Conservation (phyloP, 2,888 invertebrate species). For the Brachylomia viminalis region DNA sequence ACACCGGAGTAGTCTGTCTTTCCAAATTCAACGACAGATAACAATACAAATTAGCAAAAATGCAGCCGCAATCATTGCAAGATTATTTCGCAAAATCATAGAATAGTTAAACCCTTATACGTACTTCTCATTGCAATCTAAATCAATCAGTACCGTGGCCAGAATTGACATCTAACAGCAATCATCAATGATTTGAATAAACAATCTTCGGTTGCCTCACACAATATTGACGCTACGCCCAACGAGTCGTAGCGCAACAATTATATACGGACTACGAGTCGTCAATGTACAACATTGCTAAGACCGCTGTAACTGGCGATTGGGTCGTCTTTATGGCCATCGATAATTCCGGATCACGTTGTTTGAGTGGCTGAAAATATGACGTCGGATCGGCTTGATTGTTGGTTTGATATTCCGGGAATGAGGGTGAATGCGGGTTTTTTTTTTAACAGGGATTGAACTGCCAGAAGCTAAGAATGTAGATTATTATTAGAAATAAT, state of each 20-base stretch:
- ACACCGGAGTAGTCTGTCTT: background rate
- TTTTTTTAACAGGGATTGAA: no score
- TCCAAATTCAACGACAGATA: background rate
- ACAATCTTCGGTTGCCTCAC: conserved; percentile 21
- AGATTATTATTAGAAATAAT: background rate
- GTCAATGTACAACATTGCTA: conserved; percentile 16
- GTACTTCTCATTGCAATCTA: background rate
- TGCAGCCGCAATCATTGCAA: no score
- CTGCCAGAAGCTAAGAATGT: no score
- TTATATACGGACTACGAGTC: background rate
- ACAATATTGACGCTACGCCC: conserved; percentile 31
- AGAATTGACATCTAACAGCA: background rate
- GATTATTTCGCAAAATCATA: background rate
- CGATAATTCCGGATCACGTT: background rate
- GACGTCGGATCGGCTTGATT: background rate
- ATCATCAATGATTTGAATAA: conserved; percentile 7
- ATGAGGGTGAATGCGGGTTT: background rate
- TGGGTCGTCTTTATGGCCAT: conserved; percentile 11
- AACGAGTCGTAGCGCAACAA: conserved; percentile 3
- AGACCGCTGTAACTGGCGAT: conserved; percentile 16
- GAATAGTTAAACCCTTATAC: background rate
- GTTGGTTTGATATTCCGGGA: background rate
- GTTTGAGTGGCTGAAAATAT: background rate
- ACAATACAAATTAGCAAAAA: background rate
- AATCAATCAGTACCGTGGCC: conserved; percentile 1